phyloP scores from a whole-genome alignment of 2,888 invertebrate genomes.

The Pharmacophagus antenor region DNA sequence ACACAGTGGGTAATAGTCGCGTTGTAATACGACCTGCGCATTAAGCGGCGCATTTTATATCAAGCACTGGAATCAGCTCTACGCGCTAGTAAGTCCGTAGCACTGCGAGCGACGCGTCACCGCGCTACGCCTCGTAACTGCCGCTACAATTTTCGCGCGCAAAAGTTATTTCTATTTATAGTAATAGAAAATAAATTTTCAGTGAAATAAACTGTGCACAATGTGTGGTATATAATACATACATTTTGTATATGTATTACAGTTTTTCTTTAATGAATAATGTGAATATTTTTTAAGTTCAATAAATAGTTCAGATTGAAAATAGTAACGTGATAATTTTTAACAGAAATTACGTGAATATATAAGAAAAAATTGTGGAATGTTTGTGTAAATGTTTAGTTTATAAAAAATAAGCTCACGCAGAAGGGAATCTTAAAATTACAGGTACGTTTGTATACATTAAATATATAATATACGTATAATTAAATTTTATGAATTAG shows the following conservation, averaged over 20 bases:
- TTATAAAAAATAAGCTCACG: conserved; percentile 1
- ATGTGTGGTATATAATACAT: not conserved
- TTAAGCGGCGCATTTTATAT: conserved; percentile 58
- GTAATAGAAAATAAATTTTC: conserved; percentile 32
- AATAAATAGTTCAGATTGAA: not conserved
- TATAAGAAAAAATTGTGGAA: conserved; percentile 3
- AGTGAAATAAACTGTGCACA: conserved; percentile 31
- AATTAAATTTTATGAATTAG: too few relatives aligned
- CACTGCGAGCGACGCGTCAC: conserved; percentile 53
- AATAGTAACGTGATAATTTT: not conserved
- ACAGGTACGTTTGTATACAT: conserved; percentile 23
- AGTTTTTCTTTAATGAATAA: too few relatives aligned
- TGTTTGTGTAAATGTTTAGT: conserved; percentile 11
- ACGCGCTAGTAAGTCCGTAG: conserved; percentile 59
- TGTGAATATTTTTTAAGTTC: not conserved
- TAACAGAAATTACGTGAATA: not conserved
- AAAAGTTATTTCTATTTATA: conserved; percentile 52
- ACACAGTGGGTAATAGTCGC: conserved; percentile 4
- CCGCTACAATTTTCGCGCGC: conserved; percentile 59
- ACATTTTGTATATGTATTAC: too few relatives aligned
- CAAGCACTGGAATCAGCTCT: conserved; percentile 45
- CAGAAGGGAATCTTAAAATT: not conserved
- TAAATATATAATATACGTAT: too few relatives aligned
- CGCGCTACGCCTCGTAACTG: conserved; percentile 40
- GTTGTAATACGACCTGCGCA: conserved; percentile 53